Base-by-base conservation (phyloP, 2,113 vertebrate species). In the Leptobrachium leishanense region DNA sequence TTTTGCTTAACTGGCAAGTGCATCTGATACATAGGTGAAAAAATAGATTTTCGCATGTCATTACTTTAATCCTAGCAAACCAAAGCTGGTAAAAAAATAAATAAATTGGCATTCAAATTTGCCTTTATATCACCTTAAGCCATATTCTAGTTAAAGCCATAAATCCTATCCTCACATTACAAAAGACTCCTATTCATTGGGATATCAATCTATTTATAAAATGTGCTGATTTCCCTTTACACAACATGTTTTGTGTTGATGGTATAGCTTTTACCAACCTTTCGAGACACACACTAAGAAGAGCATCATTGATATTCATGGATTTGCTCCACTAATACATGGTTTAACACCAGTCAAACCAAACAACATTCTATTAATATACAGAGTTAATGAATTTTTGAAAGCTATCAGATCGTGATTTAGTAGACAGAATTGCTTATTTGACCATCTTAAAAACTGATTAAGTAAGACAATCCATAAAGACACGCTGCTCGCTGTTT, bases 371-470 rank as follows among this genome's bases (percentile, higher is more conserved):
- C 77, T 74, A 72, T 42, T 40, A 68, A 43, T 5, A 72, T 68
- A 20, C 5, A 50, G 57, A 63, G 59, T 77, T 68, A 76, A 59
- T 75, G 13, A 3, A 75, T 63, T 31, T 63, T 43, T 31, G 50
- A 6, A 31, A 64, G 54, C n/a, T 68, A 74, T 85, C 75, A 83
- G 76, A 68, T 74, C 81, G 65, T 83, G 76, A 87, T 62, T 87
- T 85, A 81, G 0, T 82, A 77, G 55, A 70, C 43, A 20, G 55
- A 80, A 83, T 83, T 85, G 86, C 81, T 84, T 73, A 82, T 86
- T 87, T 83, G 81, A 86, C 69, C 73, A 85, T 73, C 86, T 84
- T 79, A 86, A 87, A 88, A 85, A 81, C 43, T 5, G 5, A 85
- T 90, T 83, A 74, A 81, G 86, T 70, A 86, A 78, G 76, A 87